Evolutionary conservation across 2,888 invertebrate genomes (phyloP).

Genomic region (Callyntrura sp.): DNA sequence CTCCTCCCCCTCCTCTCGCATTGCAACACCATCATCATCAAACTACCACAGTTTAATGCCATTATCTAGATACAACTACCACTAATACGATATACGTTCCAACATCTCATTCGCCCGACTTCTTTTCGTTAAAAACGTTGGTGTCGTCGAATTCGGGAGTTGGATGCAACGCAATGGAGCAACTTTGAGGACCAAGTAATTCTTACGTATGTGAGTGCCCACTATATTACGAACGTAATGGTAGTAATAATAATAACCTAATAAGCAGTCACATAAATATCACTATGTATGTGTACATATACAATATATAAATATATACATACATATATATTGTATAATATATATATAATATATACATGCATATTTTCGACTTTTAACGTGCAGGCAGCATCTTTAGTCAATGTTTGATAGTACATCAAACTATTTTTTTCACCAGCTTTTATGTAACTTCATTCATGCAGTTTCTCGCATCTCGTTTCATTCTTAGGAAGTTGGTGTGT

Average conservation of each 20-base stretch:
- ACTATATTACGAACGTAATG: constrained; percentile 22
- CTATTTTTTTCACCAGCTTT: background rate
- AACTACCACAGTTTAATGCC: constrained; percentile 36
- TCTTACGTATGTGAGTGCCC: constrained; percentile 41
- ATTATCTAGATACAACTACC: constrained; percentile 22
- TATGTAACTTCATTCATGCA: background rate
- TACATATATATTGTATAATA: background rate
- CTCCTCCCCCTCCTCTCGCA: constrained; percentile 20
- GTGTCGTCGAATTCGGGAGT: background rate
- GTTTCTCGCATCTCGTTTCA: background rate
- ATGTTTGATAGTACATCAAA: too few relatives aligned
- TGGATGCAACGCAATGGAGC: constrained; percentile 19
- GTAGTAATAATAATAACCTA: constrained; percentile 19
- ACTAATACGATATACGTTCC: background rate
- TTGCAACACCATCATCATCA: constrained; percentile 13
- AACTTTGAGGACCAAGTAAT: constrained; percentile 11
- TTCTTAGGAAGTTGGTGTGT: too few relatives aligned
- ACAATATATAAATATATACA: background rate
- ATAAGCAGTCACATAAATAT: too few relatives aligned
- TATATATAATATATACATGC: background rate
- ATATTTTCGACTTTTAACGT: background rate
- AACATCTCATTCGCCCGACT: background rate
- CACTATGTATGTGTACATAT: background rate
- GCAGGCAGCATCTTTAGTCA: too few relatives aligned
- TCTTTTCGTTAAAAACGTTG: background rate